These are phyloP conservation scores for Phengaris alcon DNA, from an alignment of 2,888 invertebrate species.

Conservation along the genomic window DNA sequence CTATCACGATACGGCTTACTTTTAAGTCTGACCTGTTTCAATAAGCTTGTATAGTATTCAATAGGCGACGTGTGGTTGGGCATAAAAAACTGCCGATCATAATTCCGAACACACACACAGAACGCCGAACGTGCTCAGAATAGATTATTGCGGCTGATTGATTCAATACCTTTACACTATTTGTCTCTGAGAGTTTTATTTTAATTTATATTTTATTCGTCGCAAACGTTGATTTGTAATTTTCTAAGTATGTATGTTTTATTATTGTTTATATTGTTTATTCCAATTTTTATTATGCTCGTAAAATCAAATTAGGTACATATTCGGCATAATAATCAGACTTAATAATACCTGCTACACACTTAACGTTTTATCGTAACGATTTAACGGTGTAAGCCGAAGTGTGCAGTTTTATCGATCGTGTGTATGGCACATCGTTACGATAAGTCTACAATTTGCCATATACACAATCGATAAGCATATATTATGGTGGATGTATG, in stretches of 20 bases:
- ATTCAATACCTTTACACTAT: conserved; percentile 39
- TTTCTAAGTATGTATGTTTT: conserved; percentile 1
- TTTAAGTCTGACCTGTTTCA: conserved; percentile 27
- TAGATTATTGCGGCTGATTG: conserved; percentile 41
- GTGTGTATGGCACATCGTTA: too few relatives aligned
- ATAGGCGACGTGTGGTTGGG: conserved; percentile 66
- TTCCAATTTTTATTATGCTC: too few relatives aligned
- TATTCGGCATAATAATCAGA: not conserved
- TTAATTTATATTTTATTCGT: conserved; percentile 15
- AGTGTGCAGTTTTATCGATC: too few relatives aligned
- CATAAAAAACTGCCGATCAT: conserved; percentile 69
- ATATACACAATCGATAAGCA: too few relatives aligned
- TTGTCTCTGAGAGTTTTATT: conserved; percentile 35
- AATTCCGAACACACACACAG: conserved; percentile 57
- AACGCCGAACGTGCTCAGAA: conserved; percentile 63
- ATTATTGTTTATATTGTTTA: not conserved
- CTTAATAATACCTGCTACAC: not conserved
- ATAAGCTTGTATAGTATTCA: conserved; percentile 62
- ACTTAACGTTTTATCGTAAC: too few relatives aligned
- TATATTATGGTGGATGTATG: too few relatives aligned
- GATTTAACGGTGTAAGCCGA: too few relatives aligned
- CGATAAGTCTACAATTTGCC: too few relatives aligned
- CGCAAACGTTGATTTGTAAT: conserved; percentile 1
- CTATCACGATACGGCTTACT: conserved; percentile 12
- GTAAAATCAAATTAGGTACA: not conserved